phyloP scores from a whole-genome alignment of 2,888 invertebrate genomes.

The Heliothis peltigera region DNA sequence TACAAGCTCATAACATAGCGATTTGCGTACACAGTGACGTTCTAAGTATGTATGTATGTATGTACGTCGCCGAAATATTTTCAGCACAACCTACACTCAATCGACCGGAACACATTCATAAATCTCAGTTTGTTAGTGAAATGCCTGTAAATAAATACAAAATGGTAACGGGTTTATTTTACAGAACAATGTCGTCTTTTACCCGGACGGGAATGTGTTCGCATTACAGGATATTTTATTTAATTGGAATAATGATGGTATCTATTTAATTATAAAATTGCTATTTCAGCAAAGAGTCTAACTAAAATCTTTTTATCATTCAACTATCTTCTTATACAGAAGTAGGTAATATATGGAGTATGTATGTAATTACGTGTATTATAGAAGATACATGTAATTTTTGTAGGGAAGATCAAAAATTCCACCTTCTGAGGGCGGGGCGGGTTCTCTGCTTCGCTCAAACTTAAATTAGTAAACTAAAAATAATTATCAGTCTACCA shows the following conservation, averaged over 20 bases:
- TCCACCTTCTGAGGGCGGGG: too few relatives aligned
- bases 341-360: too few relatives aligned
- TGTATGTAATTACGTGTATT: too few relatives aligned
- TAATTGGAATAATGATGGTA: not conserved
- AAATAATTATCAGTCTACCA: not conserved
- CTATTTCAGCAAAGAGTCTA: too few relatives aligned
- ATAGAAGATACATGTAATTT: too few relatives aligned
- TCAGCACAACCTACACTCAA: conserved; percentile 6
- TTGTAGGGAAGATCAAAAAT: too few relatives aligned
- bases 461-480: not conserved
- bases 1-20: not conserved
- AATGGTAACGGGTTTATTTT: not conserved
- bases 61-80: not conserved
- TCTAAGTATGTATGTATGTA: not conserved
- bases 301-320: too few relatives aligned
- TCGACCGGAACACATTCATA: conserved; percentile 38
- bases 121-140: conserved; percentile 29
- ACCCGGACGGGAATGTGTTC: not conserved
- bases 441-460: too few relatives aligned
- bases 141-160: conserved; percentile 6
- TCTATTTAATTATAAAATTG: too few relatives aligned
- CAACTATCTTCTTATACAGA: too few relatives aligned
- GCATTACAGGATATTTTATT: conserved; percentile 2
- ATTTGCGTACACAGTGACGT: not conserved
- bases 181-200: conserved; percentile 33